phyloP scores from a whole-genome alignment of 2,113 vertebrate species.

The Apodemus speciosus region DNA sequence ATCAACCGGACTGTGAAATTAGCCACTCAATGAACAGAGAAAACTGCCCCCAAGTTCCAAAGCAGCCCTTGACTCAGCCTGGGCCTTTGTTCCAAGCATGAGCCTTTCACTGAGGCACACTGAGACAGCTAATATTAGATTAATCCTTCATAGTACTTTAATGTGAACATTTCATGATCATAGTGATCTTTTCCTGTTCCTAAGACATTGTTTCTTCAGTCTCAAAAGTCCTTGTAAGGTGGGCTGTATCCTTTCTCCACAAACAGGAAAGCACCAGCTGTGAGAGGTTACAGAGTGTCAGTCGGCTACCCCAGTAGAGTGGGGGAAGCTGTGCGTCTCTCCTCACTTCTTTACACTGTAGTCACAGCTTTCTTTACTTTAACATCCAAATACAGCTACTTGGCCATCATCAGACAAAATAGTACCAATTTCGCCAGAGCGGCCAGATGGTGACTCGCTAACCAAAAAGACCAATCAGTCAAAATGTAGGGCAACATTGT shows the following conservation, averaged over 20 bases:
- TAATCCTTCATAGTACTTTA: background rate
- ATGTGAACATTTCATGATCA: background rate
- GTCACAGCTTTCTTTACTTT: constrained; percentile 57
- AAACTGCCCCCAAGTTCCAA: background rate
- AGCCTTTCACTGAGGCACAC: background rate
- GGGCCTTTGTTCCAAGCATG: background rate
- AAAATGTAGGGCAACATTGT: background rate
- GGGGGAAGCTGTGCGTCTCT: constrained; percentile 26
- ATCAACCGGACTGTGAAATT: background rate
- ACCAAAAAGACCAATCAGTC: constrained; percentile 39
- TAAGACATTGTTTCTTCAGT: constrained; percentile 59
- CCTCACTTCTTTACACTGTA: constrained; percentile 1
- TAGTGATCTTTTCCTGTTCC: constrained; percentile 18
- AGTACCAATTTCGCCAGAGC: constrained; percentile 59
- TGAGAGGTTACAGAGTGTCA: constrained; percentile 38
- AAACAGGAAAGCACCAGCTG: constrained; percentile 41
- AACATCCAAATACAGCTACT: constrained; percentile 57
- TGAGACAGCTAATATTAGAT: background rate
- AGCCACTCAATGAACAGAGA: background rate
- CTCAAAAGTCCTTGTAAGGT: constrained; percentile 10
- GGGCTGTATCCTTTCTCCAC: constrained; percentile 31
- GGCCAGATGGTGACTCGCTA: constrained; percentile 61
- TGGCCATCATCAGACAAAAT: constrained; percentile 65
- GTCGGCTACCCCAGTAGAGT: constrained; percentile 29
- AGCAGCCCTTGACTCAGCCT: background rate